phyloP scores from a whole-genome alignment of 2,797 vertebrate genomes.

The Eremophila alpestris region DNA sequence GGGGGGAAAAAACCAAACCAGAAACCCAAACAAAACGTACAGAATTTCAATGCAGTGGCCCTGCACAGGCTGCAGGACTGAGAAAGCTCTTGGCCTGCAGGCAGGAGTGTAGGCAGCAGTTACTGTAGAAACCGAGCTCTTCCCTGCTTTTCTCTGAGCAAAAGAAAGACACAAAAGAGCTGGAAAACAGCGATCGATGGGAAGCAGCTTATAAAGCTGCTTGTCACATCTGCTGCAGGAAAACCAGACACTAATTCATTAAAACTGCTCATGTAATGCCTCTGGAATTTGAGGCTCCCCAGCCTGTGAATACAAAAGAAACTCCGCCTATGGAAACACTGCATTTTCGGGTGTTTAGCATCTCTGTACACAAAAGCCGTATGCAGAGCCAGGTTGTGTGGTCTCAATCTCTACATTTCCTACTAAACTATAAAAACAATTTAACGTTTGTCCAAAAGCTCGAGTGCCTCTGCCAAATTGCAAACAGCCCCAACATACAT shows the following conservation, averaged over 20 bases:
- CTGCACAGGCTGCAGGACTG: conserved; percentile 49
- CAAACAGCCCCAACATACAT: not conserved
- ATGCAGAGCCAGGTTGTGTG: conserved; percentile 55
- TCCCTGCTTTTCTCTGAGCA: conserved; percentile 66
- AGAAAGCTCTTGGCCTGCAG: conserved; percentile 63
- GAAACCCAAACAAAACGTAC: conserved; percentile 7
- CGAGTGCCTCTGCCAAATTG: not conserved
- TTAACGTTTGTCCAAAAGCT: not conserved
- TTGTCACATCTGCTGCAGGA: conserved; percentile 77
- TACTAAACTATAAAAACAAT: conserved; percentile 39
- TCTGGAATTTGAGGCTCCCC: conserved; percentile 78
- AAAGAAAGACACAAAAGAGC: conserved; percentile 74
- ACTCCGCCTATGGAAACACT: conserved; percentile 70
- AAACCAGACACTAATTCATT: conserved; percentile 77
- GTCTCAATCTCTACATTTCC: conserved; percentile 36
- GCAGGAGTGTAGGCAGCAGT: conserved; percentile 71
- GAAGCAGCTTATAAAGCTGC: conserved; percentile 75
- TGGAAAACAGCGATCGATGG: conserved; percentile 72
- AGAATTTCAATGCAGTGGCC: conserved; percentile 58
- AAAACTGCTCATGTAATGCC: conserved; percentile 78
- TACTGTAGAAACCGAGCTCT: conserved; percentile 78
- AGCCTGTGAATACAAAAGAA: conserved; percentile 71
- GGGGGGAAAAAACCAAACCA: not conserved
- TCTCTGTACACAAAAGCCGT: conserved; percentile 59
- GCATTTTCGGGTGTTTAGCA: conserved; percentile 66